phyloP scores from a whole-genome alignment of 2,113 vertebrate genomes.

The Mirza zaza region DNA sequence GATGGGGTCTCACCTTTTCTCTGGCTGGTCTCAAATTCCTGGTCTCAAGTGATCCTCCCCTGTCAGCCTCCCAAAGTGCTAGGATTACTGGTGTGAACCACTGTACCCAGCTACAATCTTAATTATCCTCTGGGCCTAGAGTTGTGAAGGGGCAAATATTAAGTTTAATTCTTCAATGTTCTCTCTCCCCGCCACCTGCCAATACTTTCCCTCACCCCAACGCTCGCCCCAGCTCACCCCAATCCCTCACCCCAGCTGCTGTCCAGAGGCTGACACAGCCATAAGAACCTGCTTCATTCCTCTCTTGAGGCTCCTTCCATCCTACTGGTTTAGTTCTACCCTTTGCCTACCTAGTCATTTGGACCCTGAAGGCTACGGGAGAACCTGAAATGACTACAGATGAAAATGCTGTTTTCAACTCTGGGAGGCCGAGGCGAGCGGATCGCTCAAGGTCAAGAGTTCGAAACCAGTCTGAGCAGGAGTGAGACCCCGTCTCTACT shows the following conservation, averaged over 20 bases:
- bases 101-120: background rate
- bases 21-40: background rate
- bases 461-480: too few species aligned
- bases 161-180: background rate
- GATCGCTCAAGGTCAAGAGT: too few species aligned
- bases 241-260: background rate
- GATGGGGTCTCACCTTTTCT: background rate
- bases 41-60: background rate
- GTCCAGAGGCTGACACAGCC: background rate
- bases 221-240: too few species aligned
- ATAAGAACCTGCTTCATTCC: background rate
- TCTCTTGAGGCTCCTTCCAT: background rate
- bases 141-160: background rate
- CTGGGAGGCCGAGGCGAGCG: too few species aligned
- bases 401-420: background rate
- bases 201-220: fast-evolving
- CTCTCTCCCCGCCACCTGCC: background rate
- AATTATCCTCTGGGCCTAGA: background rate
- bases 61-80: background rate
- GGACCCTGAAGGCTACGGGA: background rate
- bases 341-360: background rate
- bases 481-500: too few species aligned
- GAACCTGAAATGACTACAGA: background rate
- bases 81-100: background rate
- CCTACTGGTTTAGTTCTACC: background rate